Base-by-base conservation (phyloP, 2,888 invertebrate genomes). In the Agonum fuliginosum region DNA sequence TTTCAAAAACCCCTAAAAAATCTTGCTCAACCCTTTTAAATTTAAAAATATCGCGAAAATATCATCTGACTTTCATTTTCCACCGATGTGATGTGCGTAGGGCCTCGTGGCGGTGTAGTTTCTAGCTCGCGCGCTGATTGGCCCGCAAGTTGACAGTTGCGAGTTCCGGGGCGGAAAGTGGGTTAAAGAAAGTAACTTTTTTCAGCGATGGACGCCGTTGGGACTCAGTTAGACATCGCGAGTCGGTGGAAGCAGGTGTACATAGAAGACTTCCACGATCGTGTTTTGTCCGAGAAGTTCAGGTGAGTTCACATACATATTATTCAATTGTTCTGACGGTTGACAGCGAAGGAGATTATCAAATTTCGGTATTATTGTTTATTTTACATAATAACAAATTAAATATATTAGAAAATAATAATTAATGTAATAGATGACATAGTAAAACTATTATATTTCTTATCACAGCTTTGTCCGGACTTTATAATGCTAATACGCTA, bases 131-230 rank as follows among this genome's bases (percentile, higher is more conserved):
- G 3, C 20, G 37, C 30, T 65, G 43, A 74, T 74, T 74, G 74
- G 74, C 22, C 24, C 19, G 1, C 14, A n/a, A 3, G 19, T 14
- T 58, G 67, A 41, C 67, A 12, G 41, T 37, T 37, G 67, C 41
- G 12, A 37, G 67, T 41, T 67, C 67, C 67, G 41, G 62, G 41
- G 41, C 58, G 14, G 51, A 74, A 74, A 74, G 62, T 74, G 74
- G 74, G 74, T 74, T 74, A 74, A 58, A 65, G 74, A 74, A 74
- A 74, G 74, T 74, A 12, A 65, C 74, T 62, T 74, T 74, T 74
- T 74, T 74, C 74, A 74, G 74, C 19, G 37, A 17, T 51, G 27
- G 51, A 34, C 62, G 27, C 54, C 14, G n/a, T n/a, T 22, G 22
- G 41, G 20, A 74, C 17, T 65, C 74, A 74, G 74, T 74, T 43